Evolutionary conservation across 1,140 invertebrate species (phyloP).

Genomic region (Radopholus similis): DNA sequence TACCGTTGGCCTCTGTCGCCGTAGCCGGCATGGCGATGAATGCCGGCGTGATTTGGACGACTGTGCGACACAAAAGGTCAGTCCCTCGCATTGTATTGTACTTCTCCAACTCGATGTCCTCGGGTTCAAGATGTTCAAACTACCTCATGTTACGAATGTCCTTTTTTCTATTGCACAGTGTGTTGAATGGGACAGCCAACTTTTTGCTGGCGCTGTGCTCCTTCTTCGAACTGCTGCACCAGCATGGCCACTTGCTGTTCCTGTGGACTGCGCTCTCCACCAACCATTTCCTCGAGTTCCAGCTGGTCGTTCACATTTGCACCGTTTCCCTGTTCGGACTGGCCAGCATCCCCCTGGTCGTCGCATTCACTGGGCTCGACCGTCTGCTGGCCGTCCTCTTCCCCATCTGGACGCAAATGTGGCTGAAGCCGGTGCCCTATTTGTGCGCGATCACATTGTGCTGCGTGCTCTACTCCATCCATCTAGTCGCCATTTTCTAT

Average conservation of each 20-base stretch:
- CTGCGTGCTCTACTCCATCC: not conserved
- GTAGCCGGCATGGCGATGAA: not conserved
- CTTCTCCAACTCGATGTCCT: not conserved
- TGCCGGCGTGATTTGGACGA: not conserved
- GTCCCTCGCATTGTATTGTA: not conserved
- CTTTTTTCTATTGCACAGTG: not conserved
- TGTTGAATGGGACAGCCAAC: not conserved
- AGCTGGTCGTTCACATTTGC: not conserved
- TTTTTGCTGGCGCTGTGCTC: constrained; percentile 8
- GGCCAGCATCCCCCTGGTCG: not conserved
- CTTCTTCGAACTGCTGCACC: constrained; percentile 10
- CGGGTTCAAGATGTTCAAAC: not conserved
- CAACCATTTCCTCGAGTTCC: not conserved
- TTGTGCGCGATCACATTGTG: not conserved
- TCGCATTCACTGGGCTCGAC: constrained; percentile 10
- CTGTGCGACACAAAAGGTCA: not conserved
- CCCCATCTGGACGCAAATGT: not conserved
- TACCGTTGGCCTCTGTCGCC: not conserved
- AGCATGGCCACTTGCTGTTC: constrained; percentile 4
- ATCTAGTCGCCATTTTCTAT: not conserved
- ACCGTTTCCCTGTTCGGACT: constrained; percentile 1
- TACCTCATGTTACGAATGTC: not conserved
- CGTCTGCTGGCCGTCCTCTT: constrained; percentile 6
- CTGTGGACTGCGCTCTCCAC: constrained; percentile 1
- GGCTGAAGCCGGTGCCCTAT: not conserved